A percentile compares a stretch with the other conserved stretches of the same genome.
Evolutionary conservation across 2,797 vertebrate genomes (phyloP).

Genomic region (Arrhamphus sclerolepis): DNA sequence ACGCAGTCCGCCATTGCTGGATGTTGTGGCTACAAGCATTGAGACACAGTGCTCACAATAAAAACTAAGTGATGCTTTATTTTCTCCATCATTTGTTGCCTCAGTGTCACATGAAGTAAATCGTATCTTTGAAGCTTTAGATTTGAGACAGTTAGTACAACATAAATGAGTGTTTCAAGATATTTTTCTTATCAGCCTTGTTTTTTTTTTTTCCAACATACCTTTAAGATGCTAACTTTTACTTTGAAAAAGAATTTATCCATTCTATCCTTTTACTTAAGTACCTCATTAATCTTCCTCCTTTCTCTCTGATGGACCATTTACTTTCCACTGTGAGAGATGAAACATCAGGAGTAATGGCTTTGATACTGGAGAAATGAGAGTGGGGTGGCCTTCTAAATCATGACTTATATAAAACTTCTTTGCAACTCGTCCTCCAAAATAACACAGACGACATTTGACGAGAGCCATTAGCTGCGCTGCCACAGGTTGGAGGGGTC

Average conservation of each 20-base stretch:
- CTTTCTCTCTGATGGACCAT: constrained; percentile 25
- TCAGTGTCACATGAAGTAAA: constrained; percentile 2
- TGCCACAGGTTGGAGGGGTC: constrained; percentile 40
- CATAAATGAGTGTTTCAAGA: constrained; percentile 5
- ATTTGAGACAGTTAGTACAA: not conserved
- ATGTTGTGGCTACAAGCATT: too few relatives aligned
- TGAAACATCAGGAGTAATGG: constrained; percentile 46
- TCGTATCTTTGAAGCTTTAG: too few relatives aligned
- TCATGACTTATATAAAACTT: constrained; percentile 19
- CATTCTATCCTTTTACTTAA: constrained; percentile 17
- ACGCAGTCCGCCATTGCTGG: too few relatives aligned
- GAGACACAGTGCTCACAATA: too few relatives aligned
- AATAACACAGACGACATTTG: not conserved
- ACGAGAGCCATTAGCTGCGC: constrained; percentile 28
- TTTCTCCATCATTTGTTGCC: not conserved
- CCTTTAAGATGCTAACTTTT: constrained; percentile 34
- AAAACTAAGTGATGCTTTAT: too few relatives aligned
- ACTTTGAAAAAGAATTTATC: constrained; percentile 17
- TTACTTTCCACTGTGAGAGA: constrained; percentile 39
- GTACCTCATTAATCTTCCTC: constrained; percentile 35
- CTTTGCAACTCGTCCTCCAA: constrained; percentile 22
- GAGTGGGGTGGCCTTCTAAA: not conserved
- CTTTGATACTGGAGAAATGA: constrained; percentile 44
- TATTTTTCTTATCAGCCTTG: constrained; percentile 22
- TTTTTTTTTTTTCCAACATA: constrained; percentile 6